Percentiles rank a stretch among this genome's conserved stretches.
These are phyloP conservation scores for Tenualosa ilisha DNA, from an alignment of 2,797 vertebrate genomes.

Conservation along the genomic window DNA sequence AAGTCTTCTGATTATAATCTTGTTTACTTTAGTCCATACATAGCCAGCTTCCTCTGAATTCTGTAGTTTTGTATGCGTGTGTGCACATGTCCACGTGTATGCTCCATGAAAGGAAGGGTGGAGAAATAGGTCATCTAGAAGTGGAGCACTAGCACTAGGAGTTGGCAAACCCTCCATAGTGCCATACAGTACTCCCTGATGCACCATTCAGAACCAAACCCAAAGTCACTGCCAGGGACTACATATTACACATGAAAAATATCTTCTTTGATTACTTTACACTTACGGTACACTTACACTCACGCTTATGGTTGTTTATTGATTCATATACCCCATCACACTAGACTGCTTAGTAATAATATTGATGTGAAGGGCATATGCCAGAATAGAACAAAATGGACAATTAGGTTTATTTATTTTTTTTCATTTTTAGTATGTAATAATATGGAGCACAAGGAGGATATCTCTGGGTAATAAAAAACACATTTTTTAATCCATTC, in stretches of 20 bases:
- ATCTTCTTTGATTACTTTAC: neutral
- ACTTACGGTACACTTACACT: neutral
- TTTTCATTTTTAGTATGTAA: neutral
- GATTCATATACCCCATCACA: neutral
- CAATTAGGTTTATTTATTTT: neutral
- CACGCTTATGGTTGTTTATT: neutral
- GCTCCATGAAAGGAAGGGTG: neutral
- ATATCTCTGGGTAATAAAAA: no score
- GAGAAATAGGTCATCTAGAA: slow-evolving; percentile 45
- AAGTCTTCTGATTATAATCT: neutral
- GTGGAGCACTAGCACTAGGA: slow-evolving; percentile 34
- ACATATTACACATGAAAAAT: neutral
- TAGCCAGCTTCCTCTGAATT: neutral
- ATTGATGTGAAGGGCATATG: neutral
- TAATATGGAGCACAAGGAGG: neutral
- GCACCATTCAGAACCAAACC: slow-evolving; percentile 34
- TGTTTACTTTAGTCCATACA: neutral
- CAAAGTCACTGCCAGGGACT: neutral
- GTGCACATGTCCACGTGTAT: neutral
- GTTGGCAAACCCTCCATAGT: slow-evolving; percentile 33
- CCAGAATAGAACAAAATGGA: neutral
- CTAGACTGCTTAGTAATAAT: neutral
- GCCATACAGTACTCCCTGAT: slow-evolving; percentile 32
- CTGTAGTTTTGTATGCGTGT: slow-evolving; percentile 15
- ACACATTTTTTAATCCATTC: neutral